Evolutionary conservation across 2,113 vertebrate species (phyloP), one percentile per base, ranked within the genome.

Genomic region (Osmerus mordax): DNA sequence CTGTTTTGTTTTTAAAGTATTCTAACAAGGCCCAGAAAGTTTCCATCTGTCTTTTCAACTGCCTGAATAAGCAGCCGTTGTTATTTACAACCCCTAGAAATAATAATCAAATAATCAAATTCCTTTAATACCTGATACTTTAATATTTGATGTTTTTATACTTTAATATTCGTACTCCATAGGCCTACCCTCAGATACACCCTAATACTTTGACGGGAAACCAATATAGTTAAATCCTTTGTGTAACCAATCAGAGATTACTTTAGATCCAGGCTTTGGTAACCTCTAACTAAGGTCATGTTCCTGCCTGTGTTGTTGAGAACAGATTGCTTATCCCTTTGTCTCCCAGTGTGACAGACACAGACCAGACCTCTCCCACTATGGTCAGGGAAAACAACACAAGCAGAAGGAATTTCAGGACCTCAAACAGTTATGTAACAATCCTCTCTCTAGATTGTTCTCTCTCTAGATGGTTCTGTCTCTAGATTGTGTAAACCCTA

Each of bases 391-490:
- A 61, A 70, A 76, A 77, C 78, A 77, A 76, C 71, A 53, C 63
- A 67, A 32, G 63, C 21, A 29, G 41, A 28, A 69, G 58, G 55
- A 70, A 8, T 15, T 0, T 29, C 52, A 28, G 71, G 23, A 78
- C 81, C 55, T 47, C 29, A 18, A 63, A 74, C 28, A 21, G 51
- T 89, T 84, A 81, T 29, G 61, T 86, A 84, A 84, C 78, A 25
- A 4, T 3, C 18, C 14, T 29, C 4, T 18, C 15, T 64, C 4
- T 61, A 4, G 25, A 63, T 16, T 18, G 25, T 36, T 64, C 25
- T 73, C 11, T 61, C 70, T 58, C 71, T 41, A n/a, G 60, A 66
- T 72, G 4, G 65, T 23, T 23, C 23, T 23, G 1, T 23, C 23
- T 23, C 23, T 23, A 23, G 23, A 23, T 23, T 1, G 23, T 23